Percentiles rank a stretch among this genome's conserved stretches.
phyloP scores from a whole-genome alignment of 2,113 vertebrate species.

The Proterorhinus semilunaris region DNA sequence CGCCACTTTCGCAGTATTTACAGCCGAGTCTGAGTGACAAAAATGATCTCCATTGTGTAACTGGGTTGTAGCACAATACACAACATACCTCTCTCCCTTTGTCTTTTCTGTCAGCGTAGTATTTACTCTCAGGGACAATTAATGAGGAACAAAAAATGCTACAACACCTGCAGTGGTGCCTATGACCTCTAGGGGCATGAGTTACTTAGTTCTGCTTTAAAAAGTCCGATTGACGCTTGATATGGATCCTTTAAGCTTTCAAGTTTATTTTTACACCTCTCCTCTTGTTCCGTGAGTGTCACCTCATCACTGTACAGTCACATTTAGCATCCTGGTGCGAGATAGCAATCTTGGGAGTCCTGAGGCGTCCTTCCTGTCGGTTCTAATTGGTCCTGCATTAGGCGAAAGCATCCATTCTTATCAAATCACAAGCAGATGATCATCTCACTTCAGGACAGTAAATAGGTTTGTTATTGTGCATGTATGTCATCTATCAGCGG shows the following conservation, averaged over 20 bases:
- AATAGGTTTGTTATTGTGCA: slow-evolving; percentile 5
- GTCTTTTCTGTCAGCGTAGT: too few species aligned
- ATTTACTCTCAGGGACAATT: too few species aligned
- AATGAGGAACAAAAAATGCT: too few species aligned
- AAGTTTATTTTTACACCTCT: background rate
- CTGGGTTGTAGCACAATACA: too few species aligned
- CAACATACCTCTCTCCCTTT: too few species aligned
- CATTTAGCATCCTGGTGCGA: slow-evolving; percentile 1
- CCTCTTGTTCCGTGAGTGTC: background rate
- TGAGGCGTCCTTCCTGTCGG: slow-evolving; percentile 4
- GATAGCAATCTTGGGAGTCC: slow-evolving; percentile 6
- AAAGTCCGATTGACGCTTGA: too few species aligned
- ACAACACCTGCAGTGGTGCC: too few species aligned
- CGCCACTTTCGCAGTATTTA: too few species aligned
- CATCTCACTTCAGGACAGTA: slow-evolving; percentile 11
- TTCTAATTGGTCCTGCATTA: slow-evolving; percentile 6
- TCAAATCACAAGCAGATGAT: slow-evolving; percentile 6
- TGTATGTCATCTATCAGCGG: slow-evolving; percentile 1
- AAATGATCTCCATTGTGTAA: too few species aligned
- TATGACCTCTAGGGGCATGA: too few species aligned
- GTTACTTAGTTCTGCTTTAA: too few species aligned
- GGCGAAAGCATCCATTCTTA: slow-evolving; percentile 1
- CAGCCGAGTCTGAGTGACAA: too few species aligned
- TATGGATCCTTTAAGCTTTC: slow-evolving; percentile 7
- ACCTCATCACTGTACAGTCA: background rate